A percentile compares a stretch with the other conserved stretches of the same genome.
These are phyloP conservation scores for Hyposoter didymator DNA, from an alignment of 2,888 invertebrate species.

Conservation along the genomic window DNA sequence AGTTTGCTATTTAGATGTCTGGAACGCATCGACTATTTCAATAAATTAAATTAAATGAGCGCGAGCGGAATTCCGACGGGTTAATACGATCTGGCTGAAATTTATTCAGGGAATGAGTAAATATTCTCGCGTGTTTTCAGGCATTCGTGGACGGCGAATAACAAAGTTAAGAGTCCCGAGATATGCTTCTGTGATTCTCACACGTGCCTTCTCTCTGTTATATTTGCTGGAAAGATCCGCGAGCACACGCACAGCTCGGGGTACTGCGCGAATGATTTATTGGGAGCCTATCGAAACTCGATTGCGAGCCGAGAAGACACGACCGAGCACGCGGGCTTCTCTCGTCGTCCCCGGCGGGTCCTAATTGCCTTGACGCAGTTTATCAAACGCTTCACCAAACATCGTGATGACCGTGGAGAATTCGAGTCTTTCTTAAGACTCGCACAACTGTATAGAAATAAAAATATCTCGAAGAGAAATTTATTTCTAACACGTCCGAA, in stretches of 20 bases:
- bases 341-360: constrained; percentile 44
- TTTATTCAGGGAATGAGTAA: constrained; percentile 31
- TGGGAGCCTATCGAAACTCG: constrained; percentile 61
- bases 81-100: constrained; percentile 23
- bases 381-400: constrained; percentile 68
- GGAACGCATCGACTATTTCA: constrained; percentile 11
- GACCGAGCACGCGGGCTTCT: constrained; percentile 14
- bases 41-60: constrained; percentile 44
- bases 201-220: constrained; percentile 35
- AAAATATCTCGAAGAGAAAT: constrained; percentile 21
- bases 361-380: constrained; percentile 70
- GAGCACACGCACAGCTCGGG: constrained; percentile 44
- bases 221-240: constrained; percentile 36
- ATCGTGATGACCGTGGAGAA: constrained; percentile 57
- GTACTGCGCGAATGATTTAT: constrained; percentile 64
- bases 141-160: constrained; percentile 49
- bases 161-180: constrained; percentile 30
- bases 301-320: constrained; percentile 46
- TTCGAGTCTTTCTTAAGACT: constrained; percentile 28
- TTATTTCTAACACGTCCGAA: constrained; percentile 31
- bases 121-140: constrained; percentile 51
- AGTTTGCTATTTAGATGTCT: constrained; percentile 21
- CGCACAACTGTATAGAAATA: constrained; percentile 29
- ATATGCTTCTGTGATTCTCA: constrained; percentile 59
- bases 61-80: constrained; percentile 24